Evolutionary conservation across 1,140 invertebrate genomes (phyloP).

Genomic region (Drosophila tristis): DNA sequence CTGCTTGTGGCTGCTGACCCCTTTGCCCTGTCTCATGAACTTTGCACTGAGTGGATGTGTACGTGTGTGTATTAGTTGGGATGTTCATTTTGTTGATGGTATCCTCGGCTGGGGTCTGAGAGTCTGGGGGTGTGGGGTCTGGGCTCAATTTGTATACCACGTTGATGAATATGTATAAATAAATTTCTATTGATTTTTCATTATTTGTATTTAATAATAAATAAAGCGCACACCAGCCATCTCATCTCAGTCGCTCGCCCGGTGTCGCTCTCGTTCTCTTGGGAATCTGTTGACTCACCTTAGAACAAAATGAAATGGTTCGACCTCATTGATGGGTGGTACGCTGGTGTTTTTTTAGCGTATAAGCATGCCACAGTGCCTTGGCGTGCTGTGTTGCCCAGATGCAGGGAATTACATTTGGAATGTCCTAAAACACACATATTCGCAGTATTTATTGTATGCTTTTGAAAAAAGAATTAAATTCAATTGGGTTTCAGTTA

Average conservation of each 20-base stretch:
- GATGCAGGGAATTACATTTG: no score
- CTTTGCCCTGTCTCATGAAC: conserved; percentile 52
- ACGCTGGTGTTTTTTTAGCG: no score
- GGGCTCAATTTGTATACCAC: conserved; percentile 39
- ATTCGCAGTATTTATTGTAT: no score
- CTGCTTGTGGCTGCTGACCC: conserved; percentile 37
- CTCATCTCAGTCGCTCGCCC: neutral
- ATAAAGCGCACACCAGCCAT: conserved; percentile 26
- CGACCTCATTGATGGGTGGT: conserved; percentile 36
- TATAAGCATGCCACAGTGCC: no score
- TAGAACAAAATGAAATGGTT: conserved; percentile 39
- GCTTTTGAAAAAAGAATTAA: conserved; percentile 29
- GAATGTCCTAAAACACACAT: no score
- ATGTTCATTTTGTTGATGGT: conserved; percentile 43
- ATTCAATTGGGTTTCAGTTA: conserved; percentile 46
- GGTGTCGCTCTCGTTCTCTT: neutral
- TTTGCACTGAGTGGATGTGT: conserved; percentile 29
- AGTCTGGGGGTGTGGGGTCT: conserved; percentile 6
- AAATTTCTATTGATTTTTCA: conserved; percentile 66
- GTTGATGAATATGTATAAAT: conserved; percentile 64
- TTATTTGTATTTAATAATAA: conserved; percentile 67
- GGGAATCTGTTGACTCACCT: conserved; percentile 40
- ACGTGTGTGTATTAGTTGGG: conserved; percentile 28
- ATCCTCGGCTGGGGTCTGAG: conserved; percentile 19
- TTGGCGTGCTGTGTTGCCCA: no score